phyloP scores from a whole-genome alignment of 2,888 invertebrate species.

The Agrypnus murinus region DNA sequence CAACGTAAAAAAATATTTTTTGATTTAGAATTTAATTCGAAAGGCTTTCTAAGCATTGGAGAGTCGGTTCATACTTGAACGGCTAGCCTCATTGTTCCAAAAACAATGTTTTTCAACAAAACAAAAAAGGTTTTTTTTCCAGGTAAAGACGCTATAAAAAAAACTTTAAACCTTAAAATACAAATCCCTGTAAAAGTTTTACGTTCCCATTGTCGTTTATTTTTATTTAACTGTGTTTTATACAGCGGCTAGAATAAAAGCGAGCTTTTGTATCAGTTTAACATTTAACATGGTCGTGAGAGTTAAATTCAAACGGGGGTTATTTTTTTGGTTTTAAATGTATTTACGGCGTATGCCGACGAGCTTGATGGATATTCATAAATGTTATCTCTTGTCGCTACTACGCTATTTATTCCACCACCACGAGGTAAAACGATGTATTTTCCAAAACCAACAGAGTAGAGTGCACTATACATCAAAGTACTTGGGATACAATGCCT shows the following conservation, averaged over 20 bases:
- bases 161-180: background rate
- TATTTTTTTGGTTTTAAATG: conserved; percentile 4
- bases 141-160: too few species aligned
- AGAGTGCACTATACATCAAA: conserved; percentile 21
- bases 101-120: too few species aligned
- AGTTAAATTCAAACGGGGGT: conserved; percentile 2
- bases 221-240: background rate
- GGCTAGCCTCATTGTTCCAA: too few species aligned
- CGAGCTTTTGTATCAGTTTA: background rate
- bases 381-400: conserved; percentile 27
- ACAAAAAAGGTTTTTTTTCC: too few species aligned
- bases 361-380: conserved; percentile 14
- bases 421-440: conserved; percentile 11
- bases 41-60: too few species aligned
- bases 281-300: background rate
- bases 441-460: background rate
- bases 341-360: background rate
- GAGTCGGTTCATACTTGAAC: too few species aligned
- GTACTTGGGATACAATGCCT: conserved; percentile 14
- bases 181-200: background rate
- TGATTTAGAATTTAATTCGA: too few species aligned
- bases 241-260: background rate
- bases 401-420: conserved; percentile 15
- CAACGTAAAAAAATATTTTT: too few species aligned
- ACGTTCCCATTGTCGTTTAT: background rate